Conservation (phyloP, 2,113 vertebrate genomes). For the Hemichromis elongatus region DNA sequence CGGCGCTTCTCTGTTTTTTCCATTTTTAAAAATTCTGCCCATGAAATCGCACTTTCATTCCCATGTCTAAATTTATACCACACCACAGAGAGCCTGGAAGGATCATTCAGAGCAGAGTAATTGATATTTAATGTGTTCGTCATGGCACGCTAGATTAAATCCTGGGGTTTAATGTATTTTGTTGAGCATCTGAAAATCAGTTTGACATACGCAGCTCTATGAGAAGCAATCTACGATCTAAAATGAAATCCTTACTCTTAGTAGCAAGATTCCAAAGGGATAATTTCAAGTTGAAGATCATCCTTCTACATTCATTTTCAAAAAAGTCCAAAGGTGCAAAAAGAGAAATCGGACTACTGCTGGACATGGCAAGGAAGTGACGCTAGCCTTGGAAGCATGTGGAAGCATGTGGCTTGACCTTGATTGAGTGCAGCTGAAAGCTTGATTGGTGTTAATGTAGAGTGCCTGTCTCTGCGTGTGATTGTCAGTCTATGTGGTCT, state of each 20-base stretch:
- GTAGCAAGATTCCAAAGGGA: conserved; percentile 58
- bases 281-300: conserved; percentile 54
- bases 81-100: conserved; percentile 11
- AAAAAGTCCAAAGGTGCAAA: background rate
- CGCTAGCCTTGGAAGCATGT: background rate
- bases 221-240: background rate
- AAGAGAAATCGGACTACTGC: background rate
- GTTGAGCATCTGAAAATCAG: conserved; percentile 26
- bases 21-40: background rate
- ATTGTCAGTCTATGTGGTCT: background rate
- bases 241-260: conserved; percentile 65
- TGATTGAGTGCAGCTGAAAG: conserved; percentile 62
- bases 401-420: conserved; percentile 9
- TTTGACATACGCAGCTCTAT: background rate
- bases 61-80: conserved; percentile 37
- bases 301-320: conserved; percentile 51
- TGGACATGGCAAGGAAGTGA: conserved; percentile 7
- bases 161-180: conserved; percentile 39
- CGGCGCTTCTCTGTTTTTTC: background rate
- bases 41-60: conserved; percentile 26
- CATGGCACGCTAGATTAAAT: conserved; percentile 37
- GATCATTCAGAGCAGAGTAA: conserved; percentile 37
- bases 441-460: conserved; percentile 34
- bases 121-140: conserved; percentile 63
- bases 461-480: background rate